Evolutionary conservation across 2,888 invertebrate genomes (phyloP).

Genomic region (Andrena praecox): DNA sequence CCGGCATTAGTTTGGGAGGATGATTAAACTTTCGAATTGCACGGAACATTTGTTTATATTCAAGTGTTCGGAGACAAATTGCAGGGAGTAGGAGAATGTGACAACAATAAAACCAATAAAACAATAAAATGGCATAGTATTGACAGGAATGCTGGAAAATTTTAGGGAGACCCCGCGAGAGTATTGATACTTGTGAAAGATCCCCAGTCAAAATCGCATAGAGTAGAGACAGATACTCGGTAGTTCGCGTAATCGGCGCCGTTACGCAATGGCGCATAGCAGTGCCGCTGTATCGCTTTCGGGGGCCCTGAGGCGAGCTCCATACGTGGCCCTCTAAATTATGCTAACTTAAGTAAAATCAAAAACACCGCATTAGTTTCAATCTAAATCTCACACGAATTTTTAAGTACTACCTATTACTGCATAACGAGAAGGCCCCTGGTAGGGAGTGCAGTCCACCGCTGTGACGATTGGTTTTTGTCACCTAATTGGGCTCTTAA

Average conservation of each 20-base stretch:
- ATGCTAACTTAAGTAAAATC: no score
- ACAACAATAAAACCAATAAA: not conserved
- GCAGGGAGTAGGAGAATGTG: not conserved
- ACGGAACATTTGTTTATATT: not conserved
- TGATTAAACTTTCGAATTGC: not conserved
- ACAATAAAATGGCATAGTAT: not conserved
- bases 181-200: slow-evolving; percentile 7
- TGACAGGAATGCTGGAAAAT: not conserved
- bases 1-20: not conserved
- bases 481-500: no score
- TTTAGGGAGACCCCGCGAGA: not conserved
- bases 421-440: no score
- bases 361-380: no score
- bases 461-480: no score
- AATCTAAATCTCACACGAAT: no score
- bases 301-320: no score
- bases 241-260: slow-evolving; percentile 59
- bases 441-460: no score
- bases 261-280: slow-evolving; percentile 69
- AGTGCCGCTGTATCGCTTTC: no score
- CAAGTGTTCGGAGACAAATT: not conserved
- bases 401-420: no score
- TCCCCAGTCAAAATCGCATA: slow-evolving; percentile 25
- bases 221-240: slow-evolving; percentile 29
- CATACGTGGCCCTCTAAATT: no score